These are phyloP conservation scores for Amphipoea oculea DNA, from an alignment of 2,888 invertebrate genomes.

Conservation along the genomic window DNA sequence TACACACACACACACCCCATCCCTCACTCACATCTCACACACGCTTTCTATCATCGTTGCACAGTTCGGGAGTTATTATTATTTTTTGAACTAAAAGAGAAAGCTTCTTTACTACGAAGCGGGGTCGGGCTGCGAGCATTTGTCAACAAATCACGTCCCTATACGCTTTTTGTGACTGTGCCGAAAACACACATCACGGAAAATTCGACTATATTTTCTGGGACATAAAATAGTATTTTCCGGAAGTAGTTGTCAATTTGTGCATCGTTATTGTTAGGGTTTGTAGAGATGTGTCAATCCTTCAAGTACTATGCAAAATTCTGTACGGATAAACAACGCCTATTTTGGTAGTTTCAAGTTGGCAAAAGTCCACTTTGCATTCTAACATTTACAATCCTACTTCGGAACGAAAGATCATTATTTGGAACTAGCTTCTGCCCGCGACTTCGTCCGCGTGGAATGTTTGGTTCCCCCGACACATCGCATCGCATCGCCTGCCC, in stretches of 20 bases:
- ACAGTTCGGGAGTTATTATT: slow-evolving; percentile 74
- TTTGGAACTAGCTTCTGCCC: no score
- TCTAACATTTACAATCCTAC: background rate
- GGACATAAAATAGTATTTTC: slow-evolving; percentile 29
- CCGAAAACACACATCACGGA: slow-evolving; percentile 51
- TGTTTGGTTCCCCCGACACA: no score
- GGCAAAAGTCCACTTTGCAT: no score
- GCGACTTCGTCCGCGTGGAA: no score
- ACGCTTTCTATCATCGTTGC: slow-evolving; percentile 69
- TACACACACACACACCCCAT: slow-evolving; percentile 52
- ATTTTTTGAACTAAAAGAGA: slow-evolving; percentile 79
- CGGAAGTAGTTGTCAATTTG: slow-evolving; percentile 17
- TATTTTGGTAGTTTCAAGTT: background rate
- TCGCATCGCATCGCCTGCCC: no score
- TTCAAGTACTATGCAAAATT: background rate
- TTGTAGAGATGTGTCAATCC: slow-evolving; percentile 14
- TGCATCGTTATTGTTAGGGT: slow-evolving; percentile 31
- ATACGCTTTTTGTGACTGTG: slow-evolving; percentile 74
- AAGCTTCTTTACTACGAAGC: slow-evolving; percentile 70
- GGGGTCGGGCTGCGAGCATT: slow-evolving; percentile 75
- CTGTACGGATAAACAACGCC: background rate
- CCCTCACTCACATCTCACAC: slow-evolving; percentile 63
- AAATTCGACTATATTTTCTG: slow-evolving; percentile 31
- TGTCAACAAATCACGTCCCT: slow-evolving; percentile 84
- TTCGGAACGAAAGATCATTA: background rate